These are phyloP conservation scores for Ophraella communa DNA, from an alignment of 2,888 invertebrate genomes.

Conservation along the genomic window DNA sequence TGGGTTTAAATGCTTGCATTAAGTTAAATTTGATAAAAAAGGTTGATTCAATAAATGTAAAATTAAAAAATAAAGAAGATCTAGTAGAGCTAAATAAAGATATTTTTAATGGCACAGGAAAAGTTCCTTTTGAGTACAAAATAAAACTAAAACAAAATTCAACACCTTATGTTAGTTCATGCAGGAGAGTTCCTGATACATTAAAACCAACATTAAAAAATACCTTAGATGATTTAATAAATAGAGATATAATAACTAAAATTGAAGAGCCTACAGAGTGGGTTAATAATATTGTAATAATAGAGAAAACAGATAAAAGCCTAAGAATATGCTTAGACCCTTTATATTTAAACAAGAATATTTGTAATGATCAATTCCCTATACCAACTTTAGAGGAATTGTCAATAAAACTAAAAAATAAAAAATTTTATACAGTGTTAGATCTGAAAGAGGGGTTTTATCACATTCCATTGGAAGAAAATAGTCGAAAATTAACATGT, in stretches of 20 bases:
- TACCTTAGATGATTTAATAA: slow-evolving; percentile 22
- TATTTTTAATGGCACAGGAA: slow-evolving; percentile 21
- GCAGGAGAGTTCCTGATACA: slow-evolving; percentile 27
- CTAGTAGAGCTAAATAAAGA: slow-evolving; percentile 5
- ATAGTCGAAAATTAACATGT: slow-evolving; percentile 17
- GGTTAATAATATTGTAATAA: slow-evolving; percentile 26
- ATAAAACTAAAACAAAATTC: slow-evolving; percentile 25
- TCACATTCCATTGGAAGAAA: slow-evolving; percentile 34
- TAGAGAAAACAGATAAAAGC: slow-evolving; percentile 28
- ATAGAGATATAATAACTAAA: slow-evolving; percentile 31
- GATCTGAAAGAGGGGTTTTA: slow-evolving; percentile 42
- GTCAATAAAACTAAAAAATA: slow-evolving; percentile 34
- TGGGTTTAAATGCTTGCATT: slow-evolving; percentile 26
- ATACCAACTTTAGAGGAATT: slow-evolving; percentile 41
- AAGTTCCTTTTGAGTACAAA: slow-evolving; percentile 30
- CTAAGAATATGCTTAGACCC: slow-evolving; percentile 32
- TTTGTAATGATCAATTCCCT: slow-evolving; percentile 28
- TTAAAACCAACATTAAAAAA: slow-evolving; percentile 29
- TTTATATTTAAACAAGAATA: slow-evolving; percentile 27
- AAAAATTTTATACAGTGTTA: slow-evolving; percentile 41
- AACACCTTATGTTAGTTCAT: slow-evolving; percentile 20
- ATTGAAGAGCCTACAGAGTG: slow-evolving; percentile 34
- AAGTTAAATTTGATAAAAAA: slow-evolving; percentile 27
- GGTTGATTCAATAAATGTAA: slow-evolving; percentile 18
- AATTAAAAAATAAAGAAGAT: slow-evolving; percentile 22